Percentiles rank a stretch among this genome's conserved stretches.
Evolutionary conservation across 2,113 vertebrate genomes (phyloP).

Genomic region (Ctenomys sociabilis): DNA sequence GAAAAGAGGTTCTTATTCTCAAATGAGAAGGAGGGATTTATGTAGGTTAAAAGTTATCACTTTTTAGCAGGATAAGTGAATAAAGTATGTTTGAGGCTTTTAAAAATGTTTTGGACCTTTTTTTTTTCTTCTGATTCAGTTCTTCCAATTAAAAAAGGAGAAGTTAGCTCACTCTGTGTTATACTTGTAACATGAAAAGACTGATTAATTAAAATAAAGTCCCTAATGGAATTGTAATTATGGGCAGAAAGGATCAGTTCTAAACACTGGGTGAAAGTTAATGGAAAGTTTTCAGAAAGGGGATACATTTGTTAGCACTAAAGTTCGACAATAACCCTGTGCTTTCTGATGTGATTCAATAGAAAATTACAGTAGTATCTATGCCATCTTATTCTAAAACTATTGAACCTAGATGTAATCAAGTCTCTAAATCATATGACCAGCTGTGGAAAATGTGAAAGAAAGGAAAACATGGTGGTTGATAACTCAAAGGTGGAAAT

Average conservation of each 20-base stretch:
- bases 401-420: slow-evolving; percentile 8
- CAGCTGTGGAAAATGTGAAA: not conserved
- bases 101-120: slow-evolving; percentile 24
- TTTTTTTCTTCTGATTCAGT: not conserved
- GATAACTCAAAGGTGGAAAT: not conserved
- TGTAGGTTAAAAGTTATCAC: not conserved
- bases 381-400: not conserved
- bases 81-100: slow-evolving; percentile 21
- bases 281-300: not conserved
- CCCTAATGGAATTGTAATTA: not conserved
- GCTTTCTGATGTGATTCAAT: not conserved
- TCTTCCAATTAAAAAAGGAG: not conserved
- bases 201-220: slow-evolving; percentile 26
- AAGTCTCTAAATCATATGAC: not conserved
- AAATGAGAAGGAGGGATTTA: not conserved
- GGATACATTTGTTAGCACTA: not conserved
- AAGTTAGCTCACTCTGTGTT: not conserved
- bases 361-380: not conserved
- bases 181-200: not conserved
- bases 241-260: not conserved
- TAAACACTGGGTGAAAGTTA: not conserved
- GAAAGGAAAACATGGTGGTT: not conserved
- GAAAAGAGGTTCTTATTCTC: not conserved
- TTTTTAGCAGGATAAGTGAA: not conserved
- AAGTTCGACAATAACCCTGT: not conserved